Percentiles rank a stretch among this genome's conserved stretches.
Evolutionary conservation across 2,888 invertebrate genomes (phyloP).

Genomic region (Masnerella sp.): DNA sequence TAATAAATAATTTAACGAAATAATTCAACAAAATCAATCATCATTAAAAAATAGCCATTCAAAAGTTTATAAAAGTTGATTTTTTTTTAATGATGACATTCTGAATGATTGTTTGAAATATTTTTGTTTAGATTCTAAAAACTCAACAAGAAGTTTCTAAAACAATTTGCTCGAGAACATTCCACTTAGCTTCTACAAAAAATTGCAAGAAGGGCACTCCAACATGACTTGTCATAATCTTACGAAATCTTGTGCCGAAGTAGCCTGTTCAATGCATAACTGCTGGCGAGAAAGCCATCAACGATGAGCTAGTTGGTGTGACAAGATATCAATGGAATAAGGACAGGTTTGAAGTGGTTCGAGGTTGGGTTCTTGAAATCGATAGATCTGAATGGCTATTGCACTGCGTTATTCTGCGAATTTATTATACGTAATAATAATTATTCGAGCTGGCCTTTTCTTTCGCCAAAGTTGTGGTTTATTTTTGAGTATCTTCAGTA

Average conservation of each 20-base stretch:
- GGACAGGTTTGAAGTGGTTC: conserved; percentile 48
- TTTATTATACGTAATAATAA: conserved; percentile 24
- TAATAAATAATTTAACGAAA: too few relatives aligned
- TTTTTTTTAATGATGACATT: too few relatives aligned
- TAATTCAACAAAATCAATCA: too few relatives aligned
- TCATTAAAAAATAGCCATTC: too few relatives aligned
- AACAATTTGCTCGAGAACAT: too few relatives aligned
- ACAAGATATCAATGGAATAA: conserved; percentile 50
- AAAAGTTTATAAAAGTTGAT: too few relatives aligned
- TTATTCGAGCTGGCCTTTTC: background rate
- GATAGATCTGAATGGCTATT: conserved; percentile 18
- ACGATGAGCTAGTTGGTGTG: conserved; percentile 46
- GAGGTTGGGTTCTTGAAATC: conserved; percentile 53
- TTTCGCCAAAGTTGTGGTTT: background rate
- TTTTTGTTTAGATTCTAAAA: too few relatives aligned
- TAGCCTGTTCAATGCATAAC: conserved; percentile 26
- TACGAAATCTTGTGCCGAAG: conserved; percentile 23
- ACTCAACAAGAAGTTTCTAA: too few relatives aligned
- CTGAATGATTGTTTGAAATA: too few relatives aligned
- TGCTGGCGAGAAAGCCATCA: conserved; percentile 43
- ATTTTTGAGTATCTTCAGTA: background rate
- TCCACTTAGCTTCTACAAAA: too few relatives aligned
- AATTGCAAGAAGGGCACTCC: too few relatives aligned
- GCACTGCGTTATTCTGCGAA: conserved; percentile 25
- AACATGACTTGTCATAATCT: conserved; percentile 10